A percentile compares a stretch with the other conserved stretches of the same genome.
phyloP scores from a whole-genome alignment of 2,797 vertebrate species.

The Phrynocephalus guinanensis region DNA sequence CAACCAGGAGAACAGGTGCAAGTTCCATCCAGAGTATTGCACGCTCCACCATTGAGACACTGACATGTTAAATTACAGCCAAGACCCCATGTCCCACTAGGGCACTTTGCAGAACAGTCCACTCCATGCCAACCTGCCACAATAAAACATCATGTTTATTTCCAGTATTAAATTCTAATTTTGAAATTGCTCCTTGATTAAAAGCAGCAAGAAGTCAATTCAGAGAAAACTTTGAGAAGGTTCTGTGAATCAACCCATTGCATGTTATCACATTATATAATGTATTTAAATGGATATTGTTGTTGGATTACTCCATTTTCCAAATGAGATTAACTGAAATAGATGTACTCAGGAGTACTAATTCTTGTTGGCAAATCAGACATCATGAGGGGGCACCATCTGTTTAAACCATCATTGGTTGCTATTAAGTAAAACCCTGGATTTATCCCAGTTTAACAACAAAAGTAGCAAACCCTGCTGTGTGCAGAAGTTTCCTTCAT shows the following conservation, averaged over 20 bases:
- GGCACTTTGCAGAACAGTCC: conserved; percentile 95
- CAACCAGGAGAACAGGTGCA: conserved; percentile 93
- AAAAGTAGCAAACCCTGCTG: not conserved
- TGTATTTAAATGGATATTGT: not conserved
- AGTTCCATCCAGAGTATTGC: conserved; percentile 87
- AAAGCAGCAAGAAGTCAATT: not conserved
- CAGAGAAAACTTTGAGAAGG: not conserved
- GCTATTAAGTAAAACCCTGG: not conserved
- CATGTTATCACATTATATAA: not conserved
- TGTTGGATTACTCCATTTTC: not conserved
- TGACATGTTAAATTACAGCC: conserved; percentile 91
- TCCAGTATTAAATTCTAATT: conserved; percentile 13
- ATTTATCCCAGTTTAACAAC: not conserved
- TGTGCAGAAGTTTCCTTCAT: not conserved
- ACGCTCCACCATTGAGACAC: conserved; percentile 90
- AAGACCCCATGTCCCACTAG: conserved; percentile 93
- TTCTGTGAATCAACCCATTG: not conserved
- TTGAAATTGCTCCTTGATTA: not conserved
- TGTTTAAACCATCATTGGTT: not conserved
- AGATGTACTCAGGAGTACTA: too few species aligned
- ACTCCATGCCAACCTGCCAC: conserved; percentile 94
- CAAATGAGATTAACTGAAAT: not conserved
- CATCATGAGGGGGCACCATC: too few species aligned
- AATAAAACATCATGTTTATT: conserved; percentile 27
- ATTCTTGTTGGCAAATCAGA: too few species aligned